phyloP scores from a whole-genome alignment of 2,797 vertebrate species.

The Leptoclinus maculatus region DNA sequence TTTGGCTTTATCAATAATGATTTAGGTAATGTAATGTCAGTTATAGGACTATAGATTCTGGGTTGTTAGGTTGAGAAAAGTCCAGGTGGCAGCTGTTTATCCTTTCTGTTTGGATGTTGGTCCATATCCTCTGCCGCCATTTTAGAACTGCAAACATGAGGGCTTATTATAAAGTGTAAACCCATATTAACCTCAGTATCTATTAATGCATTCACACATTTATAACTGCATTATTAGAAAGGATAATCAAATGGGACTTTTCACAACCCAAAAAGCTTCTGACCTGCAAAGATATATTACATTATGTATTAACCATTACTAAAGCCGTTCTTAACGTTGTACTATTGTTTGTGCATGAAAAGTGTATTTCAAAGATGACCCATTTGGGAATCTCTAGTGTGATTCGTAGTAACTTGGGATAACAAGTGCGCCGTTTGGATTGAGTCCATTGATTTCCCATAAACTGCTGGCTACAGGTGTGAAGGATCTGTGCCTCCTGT shows the following conservation, averaged over 20 bases:
- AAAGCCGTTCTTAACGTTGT: not conserved
- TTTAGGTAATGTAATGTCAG: not conserved
- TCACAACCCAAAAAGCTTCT: not conserved
- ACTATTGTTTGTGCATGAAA: not conserved
- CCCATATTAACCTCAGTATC: not conserved
- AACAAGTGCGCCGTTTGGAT: conserved; percentile 47
- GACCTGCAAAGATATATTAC: not conserved
- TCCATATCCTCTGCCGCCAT: not conserved
- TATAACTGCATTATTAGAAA: not conserved
- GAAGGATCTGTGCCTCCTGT: conserved; percentile 64
- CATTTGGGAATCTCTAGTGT: not conserved
- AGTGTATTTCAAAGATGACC: conserved; percentile 3
- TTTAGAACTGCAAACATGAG: not conserved
- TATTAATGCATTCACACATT: not conserved
- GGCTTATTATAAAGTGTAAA: not conserved
- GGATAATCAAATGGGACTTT: not conserved
- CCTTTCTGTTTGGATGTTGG: not conserved
- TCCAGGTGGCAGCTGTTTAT: not conserved
- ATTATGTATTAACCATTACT: not conserved
- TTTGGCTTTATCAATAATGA: not conserved
- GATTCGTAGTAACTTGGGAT: conserved; percentile 27
- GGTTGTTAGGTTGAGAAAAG: not conserved
- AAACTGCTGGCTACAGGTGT: conserved; percentile 57
- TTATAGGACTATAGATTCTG: not conserved
- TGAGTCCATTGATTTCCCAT: conserved; percentile 66